Conservation (phyloP, 2,888 invertebrate species). For the Reticulitermes lucifugus region DNA sequence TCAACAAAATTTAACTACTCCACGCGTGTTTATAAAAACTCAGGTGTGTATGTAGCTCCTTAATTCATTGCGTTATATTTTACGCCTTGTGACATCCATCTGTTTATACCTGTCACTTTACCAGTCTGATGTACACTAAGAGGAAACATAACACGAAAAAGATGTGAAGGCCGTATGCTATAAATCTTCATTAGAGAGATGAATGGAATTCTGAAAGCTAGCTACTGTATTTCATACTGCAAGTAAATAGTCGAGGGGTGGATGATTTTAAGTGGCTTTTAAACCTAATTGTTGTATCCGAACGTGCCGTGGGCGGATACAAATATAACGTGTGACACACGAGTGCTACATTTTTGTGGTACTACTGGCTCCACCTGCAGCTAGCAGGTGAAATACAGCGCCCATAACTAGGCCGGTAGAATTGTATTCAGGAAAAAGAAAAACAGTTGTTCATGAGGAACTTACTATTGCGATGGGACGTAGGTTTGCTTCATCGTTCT, state of each 20-base stretch:
- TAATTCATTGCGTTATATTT: no score
- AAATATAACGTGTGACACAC: not conserved
- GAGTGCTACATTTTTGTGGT: no score
- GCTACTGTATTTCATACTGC: not conserved
- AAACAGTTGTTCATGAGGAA: no score
- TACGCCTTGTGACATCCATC: not conserved
- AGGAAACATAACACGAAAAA: not conserved
- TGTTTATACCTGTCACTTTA: not conserved
- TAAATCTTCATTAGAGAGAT: conserved; percentile 4
- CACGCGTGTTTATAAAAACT: no score
- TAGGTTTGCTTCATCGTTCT: no score
- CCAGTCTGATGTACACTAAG: not conserved
- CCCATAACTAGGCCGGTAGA: no score
- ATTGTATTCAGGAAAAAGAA: no score
- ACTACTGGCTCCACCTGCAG: no score
- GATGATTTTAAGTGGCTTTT: conserved; percentile 13
- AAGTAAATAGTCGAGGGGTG: not conserved
- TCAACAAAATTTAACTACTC: no score
- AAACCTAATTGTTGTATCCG: conserved; percentile 1
- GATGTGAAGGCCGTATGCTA: not conserved
- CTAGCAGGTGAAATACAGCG: no score
- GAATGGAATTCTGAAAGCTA: conserved; percentile 2
- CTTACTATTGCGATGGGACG: no score
- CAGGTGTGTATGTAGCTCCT: no score
- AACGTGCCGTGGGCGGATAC: not conserved